Conservation (phyloP, 2,888 invertebrate genomes). For the Diarsia mendica region DNA sequence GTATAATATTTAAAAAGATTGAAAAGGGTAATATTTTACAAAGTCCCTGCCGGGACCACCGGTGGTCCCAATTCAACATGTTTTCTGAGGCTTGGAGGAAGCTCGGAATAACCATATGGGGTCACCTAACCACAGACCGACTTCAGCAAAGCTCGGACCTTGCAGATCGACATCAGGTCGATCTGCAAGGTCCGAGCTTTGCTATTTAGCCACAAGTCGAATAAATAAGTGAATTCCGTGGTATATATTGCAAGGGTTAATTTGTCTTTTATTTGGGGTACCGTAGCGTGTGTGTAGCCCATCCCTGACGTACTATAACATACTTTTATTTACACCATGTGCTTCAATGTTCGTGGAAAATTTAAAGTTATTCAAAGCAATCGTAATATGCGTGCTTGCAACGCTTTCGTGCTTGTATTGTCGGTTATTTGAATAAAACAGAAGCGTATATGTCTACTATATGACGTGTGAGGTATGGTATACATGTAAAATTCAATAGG, state of each 20-base stretch:
- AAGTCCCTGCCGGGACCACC: no score
- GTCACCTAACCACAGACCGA: background rate
- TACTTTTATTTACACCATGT: constrained; percentile 38
- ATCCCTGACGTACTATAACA: background rate
- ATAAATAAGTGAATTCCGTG: background rate
- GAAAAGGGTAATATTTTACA: no score
- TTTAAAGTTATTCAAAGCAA: constrained; percentile 51
- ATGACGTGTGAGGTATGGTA: background rate
- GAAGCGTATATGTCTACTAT: background rate
- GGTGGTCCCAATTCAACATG: background rate
- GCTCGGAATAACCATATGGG: no score
- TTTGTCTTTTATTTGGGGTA: constrained; percentile 1
- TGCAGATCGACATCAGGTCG: background rate
- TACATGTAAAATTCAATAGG: background rate
- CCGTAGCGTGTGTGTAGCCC: constrained; percentile 19
- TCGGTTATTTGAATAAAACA: constrained; percentile 57
- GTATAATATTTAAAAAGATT: background rate
- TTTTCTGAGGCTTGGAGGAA: background rate
- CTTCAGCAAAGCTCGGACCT: background rate
- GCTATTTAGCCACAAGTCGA: background rate
- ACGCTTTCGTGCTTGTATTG: constrained; percentile 17
- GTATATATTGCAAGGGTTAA: constrained; percentile 2
- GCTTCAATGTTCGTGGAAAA: constrained; percentile 16
- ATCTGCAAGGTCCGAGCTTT: no score
- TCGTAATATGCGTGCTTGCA: constrained; percentile 45